Evolutionary conservation across 2,113 vertebrate species (phyloP).

Genomic region (Lophochroa leadbeateri): DNA sequence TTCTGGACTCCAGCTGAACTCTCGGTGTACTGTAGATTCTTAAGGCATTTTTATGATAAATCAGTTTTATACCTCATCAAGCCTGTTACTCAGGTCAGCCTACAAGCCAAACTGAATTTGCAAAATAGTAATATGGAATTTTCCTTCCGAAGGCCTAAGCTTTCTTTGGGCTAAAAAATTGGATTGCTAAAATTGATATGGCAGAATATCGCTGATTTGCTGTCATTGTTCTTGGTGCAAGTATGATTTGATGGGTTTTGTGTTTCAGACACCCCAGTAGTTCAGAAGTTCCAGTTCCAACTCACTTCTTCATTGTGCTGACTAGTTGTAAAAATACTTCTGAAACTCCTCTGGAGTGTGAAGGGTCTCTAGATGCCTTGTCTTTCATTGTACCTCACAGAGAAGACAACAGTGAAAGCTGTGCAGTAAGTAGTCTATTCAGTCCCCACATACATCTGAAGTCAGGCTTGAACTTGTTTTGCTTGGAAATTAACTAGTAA

Average conservation of each 20-base stretch:
- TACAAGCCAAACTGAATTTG: background rate
- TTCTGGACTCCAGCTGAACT: background rate
- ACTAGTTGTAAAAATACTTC: conserved; percentile 84
- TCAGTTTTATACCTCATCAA: background rate
- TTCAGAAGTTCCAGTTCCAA: conserved; percentile 77
- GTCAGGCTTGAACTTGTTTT: background rate
- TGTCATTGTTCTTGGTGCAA: background rate
- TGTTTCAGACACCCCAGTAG: conserved; percentile 54
- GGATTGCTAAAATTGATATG: background rate
- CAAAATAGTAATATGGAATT: background rate
- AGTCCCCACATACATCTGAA: background rate
- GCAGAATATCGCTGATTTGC: background rate
- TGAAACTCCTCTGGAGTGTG: conserved; percentile 75
- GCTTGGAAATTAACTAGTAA: background rate
- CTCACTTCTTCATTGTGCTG: conserved; percentile 91
- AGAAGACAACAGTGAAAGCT: conserved; percentile 87
- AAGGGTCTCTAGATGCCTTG: conserved; percentile 73
- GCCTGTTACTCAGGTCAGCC: background rate
- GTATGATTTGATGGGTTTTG: background rate
- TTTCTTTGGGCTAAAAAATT: background rate
- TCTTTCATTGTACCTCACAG: conserved; percentile 91
- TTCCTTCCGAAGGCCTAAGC: background rate
- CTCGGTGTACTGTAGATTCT: background rate
- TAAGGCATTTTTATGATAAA: background rate
- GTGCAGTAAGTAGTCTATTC: conserved; percentile 80